These are phyloP conservation scores for Oophaga pumilio DNA, from an alignment of 2,113 vertebrate genomes.

Conservation along the genomic window DNA sequence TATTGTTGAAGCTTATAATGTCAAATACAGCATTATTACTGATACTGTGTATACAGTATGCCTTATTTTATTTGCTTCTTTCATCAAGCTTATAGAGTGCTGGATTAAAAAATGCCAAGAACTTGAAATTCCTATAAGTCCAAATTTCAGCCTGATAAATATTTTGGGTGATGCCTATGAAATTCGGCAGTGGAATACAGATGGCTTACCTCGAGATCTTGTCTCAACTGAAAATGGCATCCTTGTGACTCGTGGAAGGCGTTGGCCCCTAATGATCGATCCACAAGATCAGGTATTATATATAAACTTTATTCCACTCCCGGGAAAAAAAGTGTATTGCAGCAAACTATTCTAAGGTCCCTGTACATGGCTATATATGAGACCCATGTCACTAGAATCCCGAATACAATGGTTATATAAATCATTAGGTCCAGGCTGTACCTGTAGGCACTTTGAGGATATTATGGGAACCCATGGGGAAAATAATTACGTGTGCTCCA, in stretches of 20 bases:
- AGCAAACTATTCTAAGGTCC: too few relatives aligned
- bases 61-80: background rate
- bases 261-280: constrained; percentile 88
- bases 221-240: constrained; percentile 85
- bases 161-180: constrained; percentile 80
- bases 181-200: constrained; percentile 84
- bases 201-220: constrained; percentile 79
- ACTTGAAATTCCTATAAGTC: constrained; percentile 77
- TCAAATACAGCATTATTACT: background rate
- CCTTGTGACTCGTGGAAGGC: constrained; percentile 78
- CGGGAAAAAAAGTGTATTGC: too few relatives aligned
- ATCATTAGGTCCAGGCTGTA: too few relatives aligned
- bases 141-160: constrained; percentile 81
- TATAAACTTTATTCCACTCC: background rate
- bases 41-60: background rate
- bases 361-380: too few relatives aligned
- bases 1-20: background rate
- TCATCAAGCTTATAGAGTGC: constrained; percentile 75
- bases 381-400: too few relatives aligned
- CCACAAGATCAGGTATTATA: constrained; percentile 81
- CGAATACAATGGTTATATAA: background rate
- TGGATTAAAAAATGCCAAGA: constrained; percentile 78
- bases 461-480: too few relatives aligned
- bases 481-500: too few relatives aligned
- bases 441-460: too few relatives aligned